These are phyloP conservation scores for Sander lucioperca DNA, from an alignment of 2,113 vertebrate genomes.

Conservation along the genomic window DNA sequence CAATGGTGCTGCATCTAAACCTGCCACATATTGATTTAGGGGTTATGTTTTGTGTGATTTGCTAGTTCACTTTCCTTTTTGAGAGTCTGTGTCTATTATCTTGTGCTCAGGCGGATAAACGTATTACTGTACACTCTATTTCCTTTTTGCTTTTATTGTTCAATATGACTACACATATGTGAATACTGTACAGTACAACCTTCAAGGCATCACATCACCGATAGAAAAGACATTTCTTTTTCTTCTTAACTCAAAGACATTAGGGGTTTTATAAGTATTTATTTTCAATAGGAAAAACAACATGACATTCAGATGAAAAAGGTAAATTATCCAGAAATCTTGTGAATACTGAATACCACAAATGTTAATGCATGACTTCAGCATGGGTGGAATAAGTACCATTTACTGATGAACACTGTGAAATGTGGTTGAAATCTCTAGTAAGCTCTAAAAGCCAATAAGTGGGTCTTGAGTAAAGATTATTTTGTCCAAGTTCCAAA, in stretches of 20 bases:
- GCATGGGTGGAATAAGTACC: not conserved
- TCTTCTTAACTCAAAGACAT: not conserved
- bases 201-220: not conserved
- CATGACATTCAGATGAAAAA: not conserved
- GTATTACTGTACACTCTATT: not conserved
- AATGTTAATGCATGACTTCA: not conserved
- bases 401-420: not conserved
- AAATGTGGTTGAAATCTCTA: not conserved
- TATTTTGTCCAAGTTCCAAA: not conserved
- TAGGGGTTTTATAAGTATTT: not conserved
- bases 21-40: constrained; percentile 75
- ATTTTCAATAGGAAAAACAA: not conserved
- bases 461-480: not conserved
- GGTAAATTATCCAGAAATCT: not conserved
- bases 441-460: not conserved
- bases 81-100: constrained; percentile 48
- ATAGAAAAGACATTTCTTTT: not conserved
- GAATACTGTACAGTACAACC: not conserved
- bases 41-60: constrained; percentile 57
- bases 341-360: not conserved
- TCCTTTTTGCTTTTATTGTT: not conserved
- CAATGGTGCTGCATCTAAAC: constrained; percentile 63
- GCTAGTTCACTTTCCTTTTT: constrained; percentile 41
- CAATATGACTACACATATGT: not conserved
- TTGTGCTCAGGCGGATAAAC: not conserved